Evolutionary conservation across 1,140 invertebrate species (phyloP), one percentile per base, ranked within the genome.

Genomic region (Luehdorfia chinensis): DNA sequence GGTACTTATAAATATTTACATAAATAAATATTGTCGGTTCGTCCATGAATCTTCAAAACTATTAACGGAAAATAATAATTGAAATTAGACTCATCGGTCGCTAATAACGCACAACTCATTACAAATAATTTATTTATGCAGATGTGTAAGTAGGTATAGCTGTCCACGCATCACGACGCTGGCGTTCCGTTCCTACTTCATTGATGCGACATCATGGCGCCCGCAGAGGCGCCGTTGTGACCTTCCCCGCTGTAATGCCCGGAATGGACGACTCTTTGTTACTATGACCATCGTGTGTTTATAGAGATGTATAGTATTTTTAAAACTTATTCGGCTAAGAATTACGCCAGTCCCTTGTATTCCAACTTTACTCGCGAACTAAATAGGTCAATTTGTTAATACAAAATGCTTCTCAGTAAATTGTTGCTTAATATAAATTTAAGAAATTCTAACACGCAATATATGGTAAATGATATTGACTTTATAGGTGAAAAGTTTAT

Each of bases 201-300:
- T 19, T 15, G 0, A 7, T 23, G 37, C 63, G 71, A 61, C 71
- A 33, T 7, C 27, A 32, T 31, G 68, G 68, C 68, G 68, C 71
- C 67, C 8, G 14, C 27, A 5, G 31, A 52, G 71, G 66, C 71
- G 71, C 63, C 71, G 53, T 6, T 2, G 7, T 41, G 37, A 41
- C 37, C 37, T 41, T 41, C 37, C 37, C 8, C 12, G 34, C 21
- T 23, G 11, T 13, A 14, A 14, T 27, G 8, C 21, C 25, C 2
- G n/a, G 21, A 41, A 41, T 27, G 11, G 37, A n/a, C 23, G n/a
- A n/a, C 6, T 37, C 37, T 25, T 41, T 25, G 37, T 27, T 14
- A 41, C 37, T 15, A 25, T 14, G 13, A 39, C 37, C 21, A 11
- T 23, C 19, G 19, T 18, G 19, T 21, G 7, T 21, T 21, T 21